These are phyloP conservation scores for Bergia sp. DNA, from an alignment of 92 coral and sea anemone genomes.

Conservation along the genomic window DNA sequence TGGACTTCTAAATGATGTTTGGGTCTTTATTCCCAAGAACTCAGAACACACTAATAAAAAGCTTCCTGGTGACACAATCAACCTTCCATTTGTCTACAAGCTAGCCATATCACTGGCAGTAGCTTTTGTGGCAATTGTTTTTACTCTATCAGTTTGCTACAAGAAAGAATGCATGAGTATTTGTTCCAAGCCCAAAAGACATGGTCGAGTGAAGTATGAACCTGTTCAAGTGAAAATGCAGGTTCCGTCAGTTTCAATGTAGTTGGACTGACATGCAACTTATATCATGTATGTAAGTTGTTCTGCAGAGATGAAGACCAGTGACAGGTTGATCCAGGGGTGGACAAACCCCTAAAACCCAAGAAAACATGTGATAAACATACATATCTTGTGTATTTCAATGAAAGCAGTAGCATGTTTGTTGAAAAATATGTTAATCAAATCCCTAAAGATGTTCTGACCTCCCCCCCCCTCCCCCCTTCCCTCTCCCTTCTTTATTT, in stretches of 20 bases:
- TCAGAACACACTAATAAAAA: conserved; percentile 45
- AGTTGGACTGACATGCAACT: no score
- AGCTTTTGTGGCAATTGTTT: conserved; percentile 68
- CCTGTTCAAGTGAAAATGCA: conserved; percentile 81
- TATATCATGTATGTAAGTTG: no score
- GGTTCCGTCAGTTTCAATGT: conserved; percentile 46
- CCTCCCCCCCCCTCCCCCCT: no score
- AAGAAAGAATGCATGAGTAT: conserved; percentile 78
- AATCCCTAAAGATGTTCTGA: no score
- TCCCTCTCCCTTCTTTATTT: no score
- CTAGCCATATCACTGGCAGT: conserved; percentile 77
- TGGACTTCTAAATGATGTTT: conserved; percentile 76
- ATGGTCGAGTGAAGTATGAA: conserved; percentile 73
- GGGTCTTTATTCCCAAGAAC: conserved; percentile 52
- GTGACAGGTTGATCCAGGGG: no score
- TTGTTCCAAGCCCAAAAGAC: conserved; percentile 59
- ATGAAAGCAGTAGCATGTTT: no score
- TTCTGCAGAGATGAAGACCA: no score
- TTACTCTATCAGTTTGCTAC: conserved; percentile 73
- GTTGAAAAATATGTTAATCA: no score
- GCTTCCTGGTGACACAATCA: conserved; percentile 89
- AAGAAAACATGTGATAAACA: no score
- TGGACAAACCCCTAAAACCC: no score
- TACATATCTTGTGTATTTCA: no score
- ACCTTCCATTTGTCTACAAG: conserved; percentile 75